Percentiles rank a stretch among this genome's conserved stretches.
These are phyloP conservation scores for Edolisoma coerulescens DNA, from an alignment of 2,113 vertebrate genomes.

Conservation along the genomic window DNA sequence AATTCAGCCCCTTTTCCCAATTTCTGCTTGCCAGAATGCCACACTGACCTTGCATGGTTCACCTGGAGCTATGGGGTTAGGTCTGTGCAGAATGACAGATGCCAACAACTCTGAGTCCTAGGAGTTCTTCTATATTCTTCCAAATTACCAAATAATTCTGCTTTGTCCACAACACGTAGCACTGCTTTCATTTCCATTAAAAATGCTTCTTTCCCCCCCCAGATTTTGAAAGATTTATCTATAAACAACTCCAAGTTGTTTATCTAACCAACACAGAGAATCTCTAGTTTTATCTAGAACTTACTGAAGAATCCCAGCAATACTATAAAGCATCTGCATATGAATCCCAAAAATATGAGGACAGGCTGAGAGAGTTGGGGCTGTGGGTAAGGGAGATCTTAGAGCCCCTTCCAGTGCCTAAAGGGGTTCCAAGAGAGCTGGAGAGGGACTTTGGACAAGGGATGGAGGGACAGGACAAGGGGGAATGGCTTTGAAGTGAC, in stretches of 20 bases:
- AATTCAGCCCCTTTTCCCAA: not conserved
- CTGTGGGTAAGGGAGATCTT: not conserved
- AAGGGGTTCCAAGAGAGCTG: not conserved
- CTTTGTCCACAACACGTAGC: not conserved
- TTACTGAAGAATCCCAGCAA: not conserved
- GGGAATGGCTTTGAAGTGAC: not conserved
- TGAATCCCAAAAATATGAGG: not conserved
- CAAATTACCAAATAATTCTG: not conserved
- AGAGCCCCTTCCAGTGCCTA: not conserved
- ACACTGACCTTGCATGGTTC: not conserved
- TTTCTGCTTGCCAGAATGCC: not conserved
- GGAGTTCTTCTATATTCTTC: not conserved
- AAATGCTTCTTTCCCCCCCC: rapidly evolving
- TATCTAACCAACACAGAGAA: not conserved
- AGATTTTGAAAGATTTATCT: not conserved
- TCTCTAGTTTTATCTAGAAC: not conserved
- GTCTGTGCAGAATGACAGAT: not conserved
- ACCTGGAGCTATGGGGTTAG: not conserved
- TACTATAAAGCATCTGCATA: not conserved
- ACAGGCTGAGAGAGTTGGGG: not conserved
- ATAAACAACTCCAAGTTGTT: not conserved
- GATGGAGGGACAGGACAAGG: not conserved
- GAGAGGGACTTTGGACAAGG: not conserved
- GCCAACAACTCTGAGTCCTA: not conserved
- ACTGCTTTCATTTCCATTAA: not conserved